phyloP scores from a whole-genome alignment of 2,797 vertebrate genomes.

The Coregonus ussuriensis region DNA sequence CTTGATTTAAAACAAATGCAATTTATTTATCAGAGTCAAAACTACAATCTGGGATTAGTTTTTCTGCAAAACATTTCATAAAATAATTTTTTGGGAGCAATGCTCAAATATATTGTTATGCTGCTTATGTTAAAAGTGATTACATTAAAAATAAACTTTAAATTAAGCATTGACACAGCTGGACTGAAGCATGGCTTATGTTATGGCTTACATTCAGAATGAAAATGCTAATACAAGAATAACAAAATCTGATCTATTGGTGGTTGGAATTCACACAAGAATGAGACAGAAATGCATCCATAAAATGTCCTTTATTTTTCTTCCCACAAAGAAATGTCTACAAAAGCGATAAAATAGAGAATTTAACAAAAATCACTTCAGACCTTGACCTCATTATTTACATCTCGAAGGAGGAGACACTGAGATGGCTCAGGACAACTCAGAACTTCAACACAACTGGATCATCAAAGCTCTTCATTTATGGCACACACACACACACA shows the following conservation, averaged over 20 bases:
- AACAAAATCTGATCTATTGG: not conserved
- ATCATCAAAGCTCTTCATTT: conserved; percentile 48
- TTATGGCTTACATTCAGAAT: not conserved
- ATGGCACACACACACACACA: not conserved
- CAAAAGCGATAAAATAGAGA: conserved; percentile 96
- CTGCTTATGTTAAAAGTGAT: not conserved
- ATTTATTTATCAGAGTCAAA: too few species aligned
- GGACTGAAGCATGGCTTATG: not conserved
- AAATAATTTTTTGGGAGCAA: not conserved
- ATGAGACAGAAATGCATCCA: conserved; percentile 76
- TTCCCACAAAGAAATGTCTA: conserved; percentile 91
- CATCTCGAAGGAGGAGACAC: conserved; percentile 88
- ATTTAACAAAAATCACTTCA: conserved; percentile 91
- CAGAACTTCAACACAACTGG: conserved; percentile 63
- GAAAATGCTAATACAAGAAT: not conserved
- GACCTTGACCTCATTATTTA: conserved; percentile 89
- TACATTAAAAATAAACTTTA: not conserved
- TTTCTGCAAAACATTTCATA: too few species aligned
- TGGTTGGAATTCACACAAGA: conserved; percentile 25
- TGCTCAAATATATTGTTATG: not conserved
- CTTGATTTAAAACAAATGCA: too few species aligned
- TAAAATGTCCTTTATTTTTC: conserved; percentile 89
- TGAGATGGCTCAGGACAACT: conserved; percentile 64
- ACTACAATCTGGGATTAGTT: too few species aligned
- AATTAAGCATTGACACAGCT: not conserved